These are phyloP conservation scores for Cathartes aura DNA, from an alignment of 2,113 vertebrate species.

Conservation along the genomic window DNA sequence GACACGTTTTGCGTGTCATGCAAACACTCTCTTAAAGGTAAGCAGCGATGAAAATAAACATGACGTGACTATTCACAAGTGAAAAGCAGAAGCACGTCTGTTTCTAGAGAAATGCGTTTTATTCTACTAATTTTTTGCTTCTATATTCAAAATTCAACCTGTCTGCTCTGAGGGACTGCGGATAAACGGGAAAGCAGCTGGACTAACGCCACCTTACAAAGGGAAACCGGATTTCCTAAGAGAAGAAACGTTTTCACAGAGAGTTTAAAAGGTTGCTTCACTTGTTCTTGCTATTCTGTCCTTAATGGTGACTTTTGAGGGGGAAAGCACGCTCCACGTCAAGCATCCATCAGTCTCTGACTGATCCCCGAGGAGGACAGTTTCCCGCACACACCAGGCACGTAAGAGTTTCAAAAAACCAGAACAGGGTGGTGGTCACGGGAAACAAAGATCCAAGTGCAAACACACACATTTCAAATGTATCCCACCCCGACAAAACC, in stretches of 20 bases:
- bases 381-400: not conserved
- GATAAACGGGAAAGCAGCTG: not conserved
- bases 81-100: not conserved
- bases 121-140: not conserved
- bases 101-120: not conserved
- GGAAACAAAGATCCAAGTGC: not conserved
- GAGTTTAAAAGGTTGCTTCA: not conserved
- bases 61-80: no score
- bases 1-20: rapidly evolving
- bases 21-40: not conserved
- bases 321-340: not conserved
- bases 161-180: not conserved
- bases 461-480: not conserved
- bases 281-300: not conserved
- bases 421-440: rapidly evolving
- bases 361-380: rapidly evolving
- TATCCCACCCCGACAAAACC: not conserved
- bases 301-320: no score
- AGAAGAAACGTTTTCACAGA: not conserved
- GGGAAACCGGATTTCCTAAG: not conserved
- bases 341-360: not conserved
- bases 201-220: not conserved
- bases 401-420: not conserved
- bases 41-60: not conserved
- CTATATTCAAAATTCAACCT: not conserved